Conservation (phyloP, 2,797 vertebrate species). For the Phoebastria nigripes region DNA sequence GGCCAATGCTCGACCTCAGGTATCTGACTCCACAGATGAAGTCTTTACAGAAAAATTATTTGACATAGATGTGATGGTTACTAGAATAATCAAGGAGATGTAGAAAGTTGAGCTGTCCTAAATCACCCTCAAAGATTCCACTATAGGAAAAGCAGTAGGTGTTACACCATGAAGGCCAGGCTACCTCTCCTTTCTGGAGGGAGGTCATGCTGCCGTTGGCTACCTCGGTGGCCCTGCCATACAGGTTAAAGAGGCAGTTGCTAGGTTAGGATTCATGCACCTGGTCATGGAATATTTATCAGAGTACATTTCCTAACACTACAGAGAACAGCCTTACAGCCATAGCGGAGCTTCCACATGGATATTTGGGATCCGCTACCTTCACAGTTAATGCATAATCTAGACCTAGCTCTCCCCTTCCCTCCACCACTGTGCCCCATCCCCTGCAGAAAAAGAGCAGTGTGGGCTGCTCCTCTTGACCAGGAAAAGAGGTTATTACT, state of each 20-base stretch:
- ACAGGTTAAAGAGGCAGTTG: not conserved
- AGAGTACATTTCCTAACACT: not conserved
- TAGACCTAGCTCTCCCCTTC: not conserved
- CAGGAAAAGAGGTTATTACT: not conserved
- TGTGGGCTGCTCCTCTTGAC: not conserved
- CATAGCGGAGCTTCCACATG: not conserved
- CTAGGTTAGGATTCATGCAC: not conserved
- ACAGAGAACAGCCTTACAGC: not conserved
- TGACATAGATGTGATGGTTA: not conserved
- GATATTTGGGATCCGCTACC: not conserved
- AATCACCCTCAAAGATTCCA: not conserved
- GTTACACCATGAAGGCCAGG: not conserved
- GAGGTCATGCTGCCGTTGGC: not conserved
- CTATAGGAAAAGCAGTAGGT: not conserved
- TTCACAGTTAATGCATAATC: not conserved
- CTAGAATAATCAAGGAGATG: not conserved
- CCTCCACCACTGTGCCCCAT: not conserved
- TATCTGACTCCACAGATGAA: conserved; percentile 54
- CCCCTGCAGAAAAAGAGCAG: not conserved
- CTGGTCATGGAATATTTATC: not conserved
- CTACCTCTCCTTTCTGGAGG: not conserved
- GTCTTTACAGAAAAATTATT: not conserved
- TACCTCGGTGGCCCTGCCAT: not conserved
- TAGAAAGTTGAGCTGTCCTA: not conserved
- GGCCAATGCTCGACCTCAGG: conserved; percentile 96